Evolutionary conservation across 2,888 invertebrate genomes (phyloP).

Genomic region (Linnaemya vulpina): DNA sequence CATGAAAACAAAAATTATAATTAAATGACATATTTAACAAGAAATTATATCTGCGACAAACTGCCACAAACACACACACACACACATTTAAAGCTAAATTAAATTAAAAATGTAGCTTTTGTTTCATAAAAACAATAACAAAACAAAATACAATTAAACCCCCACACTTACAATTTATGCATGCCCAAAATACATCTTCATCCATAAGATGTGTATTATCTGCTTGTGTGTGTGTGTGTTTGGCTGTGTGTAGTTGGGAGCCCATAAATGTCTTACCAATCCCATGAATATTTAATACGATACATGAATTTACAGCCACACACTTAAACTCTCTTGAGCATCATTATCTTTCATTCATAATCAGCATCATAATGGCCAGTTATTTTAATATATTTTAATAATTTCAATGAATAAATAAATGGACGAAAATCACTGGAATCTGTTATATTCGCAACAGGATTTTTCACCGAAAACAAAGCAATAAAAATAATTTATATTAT

Average conservation of each 20-base stretch:
- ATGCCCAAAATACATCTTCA: not conserved
- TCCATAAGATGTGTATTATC: not conserved
- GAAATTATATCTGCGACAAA: too few species aligned
- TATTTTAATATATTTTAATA: slow-evolving; percentile 80
- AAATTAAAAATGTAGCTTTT: too few species aligned
- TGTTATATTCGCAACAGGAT: not conserved
- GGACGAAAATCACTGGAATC: not conserved
- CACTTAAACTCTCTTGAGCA: slow-evolving; percentile 69
- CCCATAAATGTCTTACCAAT: slow-evolving; percentile 49
- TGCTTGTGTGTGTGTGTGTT: not conserved
- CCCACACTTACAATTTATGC: not conserved
- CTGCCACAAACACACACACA: too few species aligned
- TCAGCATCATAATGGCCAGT: slow-evolving; percentile 80
- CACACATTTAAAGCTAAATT: too few species aligned
- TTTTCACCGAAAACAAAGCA: too few species aligned
- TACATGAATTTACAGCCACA: slow-evolving; percentile 41
- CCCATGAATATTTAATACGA: slow-evolving; percentile 47
- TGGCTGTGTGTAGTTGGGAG: not conserved
- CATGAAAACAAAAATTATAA: too few species aligned
- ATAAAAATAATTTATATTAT: too few species aligned
- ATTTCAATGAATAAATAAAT: slow-evolving; percentile 65
- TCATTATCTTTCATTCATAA: slow-evolving; percentile 78
- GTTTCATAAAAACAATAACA: too few species aligned
- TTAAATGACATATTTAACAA: too few species aligned
- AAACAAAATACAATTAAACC: not conserved